phyloP scores from a whole-genome alignment of 2,113 vertebrate species.

The human region DNA sequence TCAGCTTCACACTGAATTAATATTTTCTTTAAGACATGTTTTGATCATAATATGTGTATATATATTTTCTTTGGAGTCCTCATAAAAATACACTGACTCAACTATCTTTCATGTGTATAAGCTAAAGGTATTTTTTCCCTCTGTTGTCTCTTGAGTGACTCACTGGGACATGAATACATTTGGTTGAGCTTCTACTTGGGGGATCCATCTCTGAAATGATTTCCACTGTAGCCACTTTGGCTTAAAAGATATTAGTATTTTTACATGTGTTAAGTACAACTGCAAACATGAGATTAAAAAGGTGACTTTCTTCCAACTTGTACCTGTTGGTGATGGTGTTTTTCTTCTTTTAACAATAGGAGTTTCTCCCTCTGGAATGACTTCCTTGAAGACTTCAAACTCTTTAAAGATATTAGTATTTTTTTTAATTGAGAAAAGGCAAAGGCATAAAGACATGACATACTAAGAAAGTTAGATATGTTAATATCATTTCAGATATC shows the following conservation, averaged over 20 bases:
- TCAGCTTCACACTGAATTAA: background rate
- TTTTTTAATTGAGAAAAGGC: conserved; percentile 47
- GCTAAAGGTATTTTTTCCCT: background rate
- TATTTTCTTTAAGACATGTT: conserved; percentile 10
- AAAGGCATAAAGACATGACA: conserved; percentile 26
- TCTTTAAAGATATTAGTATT: conserved; percentile 80
- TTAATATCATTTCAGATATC: background rate
- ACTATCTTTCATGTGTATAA: background rate
- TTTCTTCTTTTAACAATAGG: conserved; percentile 72
- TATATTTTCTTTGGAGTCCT: background rate
- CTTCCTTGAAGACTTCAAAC: conserved; percentile 68
- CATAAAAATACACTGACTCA: background rate
- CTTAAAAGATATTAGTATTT: conserved; percentile 81
- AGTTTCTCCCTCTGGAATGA: conserved; percentile 66
- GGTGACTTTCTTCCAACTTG: conserved; percentile 25
- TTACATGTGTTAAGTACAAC: conserved; percentile 11
- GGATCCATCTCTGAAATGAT: conserved; percentile 78
- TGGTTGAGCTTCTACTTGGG: conserved; percentile 53
- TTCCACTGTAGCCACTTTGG: conserved; percentile 74
- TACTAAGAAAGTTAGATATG: conserved; percentile 2
- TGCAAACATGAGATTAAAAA: background rate
- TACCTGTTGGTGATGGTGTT: conserved; percentile 69
- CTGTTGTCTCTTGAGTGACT: background rate
- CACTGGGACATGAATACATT: conserved; percentile 20
- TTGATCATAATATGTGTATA: background rate